These are phyloP conservation scores for Prionailurus viverrinus DNA, from an alignment of 2,113 vertebrate genomes.

Conservation along the genomic window DNA sequence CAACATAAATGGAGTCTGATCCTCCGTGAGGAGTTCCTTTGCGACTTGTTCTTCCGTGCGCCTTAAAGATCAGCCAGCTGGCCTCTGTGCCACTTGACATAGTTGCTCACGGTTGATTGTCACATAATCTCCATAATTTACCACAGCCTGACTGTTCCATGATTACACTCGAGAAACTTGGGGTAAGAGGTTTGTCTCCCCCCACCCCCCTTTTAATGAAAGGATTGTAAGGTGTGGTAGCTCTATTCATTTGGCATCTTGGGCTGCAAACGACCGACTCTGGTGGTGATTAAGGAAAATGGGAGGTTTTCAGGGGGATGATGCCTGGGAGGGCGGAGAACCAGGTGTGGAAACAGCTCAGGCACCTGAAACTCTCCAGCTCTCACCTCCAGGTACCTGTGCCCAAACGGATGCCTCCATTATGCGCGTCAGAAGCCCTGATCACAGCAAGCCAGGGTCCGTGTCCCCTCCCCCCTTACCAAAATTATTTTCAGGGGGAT, in stretches of 20 bases:
- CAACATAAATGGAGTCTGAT: not conserved
- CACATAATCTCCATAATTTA: not conserved
- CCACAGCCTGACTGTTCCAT: not conserved
- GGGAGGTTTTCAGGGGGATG: not conserved
- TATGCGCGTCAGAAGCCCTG: not conserved
- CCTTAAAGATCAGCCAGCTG: not conserved
- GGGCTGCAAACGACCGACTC: not conserved
- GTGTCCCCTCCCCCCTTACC: not conserved
- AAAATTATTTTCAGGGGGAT: not conserved
- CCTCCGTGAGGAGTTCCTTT: not conserved
- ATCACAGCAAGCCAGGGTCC: not conserved
- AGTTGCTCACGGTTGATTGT: not conserved
- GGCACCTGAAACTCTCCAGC: not conserved
- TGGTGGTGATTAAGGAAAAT: not conserved
- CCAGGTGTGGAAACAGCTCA: not conserved
- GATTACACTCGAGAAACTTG: not conserved
- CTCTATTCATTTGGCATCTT: not conserved
- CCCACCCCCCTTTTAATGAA: not conserved
- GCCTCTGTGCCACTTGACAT: not conserved
- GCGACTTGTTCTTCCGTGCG: not conserved
- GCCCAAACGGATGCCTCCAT: not conserved
- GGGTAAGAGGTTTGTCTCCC: not conserved
- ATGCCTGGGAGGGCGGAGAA: not conserved
- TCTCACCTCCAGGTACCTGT: not conserved
- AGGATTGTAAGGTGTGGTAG: not conserved